Base-by-base conservation (phyloP, 1,140 invertebrate species). In the Druon quercuslanigerum region DNA sequence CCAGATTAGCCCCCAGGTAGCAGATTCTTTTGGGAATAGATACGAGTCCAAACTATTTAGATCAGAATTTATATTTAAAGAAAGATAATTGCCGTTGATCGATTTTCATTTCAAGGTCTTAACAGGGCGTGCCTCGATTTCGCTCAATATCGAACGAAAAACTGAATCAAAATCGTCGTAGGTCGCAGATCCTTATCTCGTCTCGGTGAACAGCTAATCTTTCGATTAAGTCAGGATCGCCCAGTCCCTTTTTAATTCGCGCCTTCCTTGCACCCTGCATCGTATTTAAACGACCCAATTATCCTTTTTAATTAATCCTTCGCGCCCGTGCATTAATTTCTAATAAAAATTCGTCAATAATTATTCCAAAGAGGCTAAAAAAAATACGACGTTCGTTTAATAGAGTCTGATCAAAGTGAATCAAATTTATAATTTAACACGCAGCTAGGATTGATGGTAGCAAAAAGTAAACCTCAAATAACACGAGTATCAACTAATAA, bases 401-500 rank as follows among this genome's bases (percentile, higher is more conserved):
- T 46, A 46, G 2, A 46, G 40, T 46, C 7, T 46, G 40, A 46
- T 46, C 40, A 46, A 46, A 46, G 40, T 46, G 5, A 8, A 46
- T 46, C 40, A 8, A 46, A 46, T 11, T 46, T 46, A 9, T 46
- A 11, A 46, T 46, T 46, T 46, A 46, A 9, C 40, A 46, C 40
- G 40, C 8, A 11, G 54, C 54, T 8, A n/a, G 54, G 54, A n/a
- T n/a, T 56, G 13, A 56, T 66, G 12, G 12, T 6, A 0, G 11
- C 57, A 25, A 20, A 66, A 46, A 46, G 17, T n/a, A 20, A 17
- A 71, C 9, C 70, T n/a, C 11, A 25, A 50, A 17, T 40, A 17
- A 51, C 51, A 20, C 56, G 56, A 52, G 56, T 74, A 74, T 77
- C 75, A 54, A 76, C 76, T 78, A 76, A 72, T 9, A 79, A 75